Evolutionary conservation across 2,888 invertebrate genomes (phyloP).

Genomic region (Ormyrus thymus): DNA sequence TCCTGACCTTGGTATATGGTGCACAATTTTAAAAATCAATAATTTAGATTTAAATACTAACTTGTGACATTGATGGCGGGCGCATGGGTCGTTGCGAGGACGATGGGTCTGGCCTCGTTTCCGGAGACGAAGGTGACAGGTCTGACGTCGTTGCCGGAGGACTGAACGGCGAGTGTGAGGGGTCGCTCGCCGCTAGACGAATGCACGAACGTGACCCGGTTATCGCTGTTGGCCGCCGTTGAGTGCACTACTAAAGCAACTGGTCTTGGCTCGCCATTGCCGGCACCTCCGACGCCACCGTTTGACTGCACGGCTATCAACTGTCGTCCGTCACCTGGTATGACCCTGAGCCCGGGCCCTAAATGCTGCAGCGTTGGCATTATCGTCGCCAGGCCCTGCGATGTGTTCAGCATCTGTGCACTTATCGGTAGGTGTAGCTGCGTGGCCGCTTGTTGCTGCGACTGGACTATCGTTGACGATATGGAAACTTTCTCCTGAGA

Average conservation of each 20-base stretch:
- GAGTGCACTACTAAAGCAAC: constrained; percentile 73
- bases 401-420: constrained; percentile 72
- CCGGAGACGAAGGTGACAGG: constrained; percentile 72
- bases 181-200: constrained; percentile 72
- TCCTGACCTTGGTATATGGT: too few relatives aligned
- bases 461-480: constrained; percentile 62
- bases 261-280: constrained; percentile 68
- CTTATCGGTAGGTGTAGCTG: constrained; percentile 72
- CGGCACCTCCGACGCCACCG: constrained; percentile 58
- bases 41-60: constrained; percentile 59
- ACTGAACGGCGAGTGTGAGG: constrained; percentile 73
- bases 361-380: constrained; percentile 73
- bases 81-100: constrained; percentile 70
- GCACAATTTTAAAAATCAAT: too few relatives aligned
- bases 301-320: constrained; percentile 72
- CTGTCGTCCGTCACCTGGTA: constrained; percentile 71
- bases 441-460: constrained; percentile 56
- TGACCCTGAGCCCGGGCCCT: constrained; percentile 70
- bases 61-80: constrained; percentile 71
- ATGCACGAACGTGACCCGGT: constrained; percentile 72
- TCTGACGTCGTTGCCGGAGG: constrained; percentile 72
- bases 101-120: constrained; percentile 70
- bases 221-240: constrained; percentile 71
- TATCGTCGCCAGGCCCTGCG: constrained; percentile 71
- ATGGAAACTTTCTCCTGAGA: constrained; percentile 60